Evolutionary conservation across 2,113 vertebrate genomes (phyloP).

Genomic region (Neodontobutis hainanensis): DNA sequence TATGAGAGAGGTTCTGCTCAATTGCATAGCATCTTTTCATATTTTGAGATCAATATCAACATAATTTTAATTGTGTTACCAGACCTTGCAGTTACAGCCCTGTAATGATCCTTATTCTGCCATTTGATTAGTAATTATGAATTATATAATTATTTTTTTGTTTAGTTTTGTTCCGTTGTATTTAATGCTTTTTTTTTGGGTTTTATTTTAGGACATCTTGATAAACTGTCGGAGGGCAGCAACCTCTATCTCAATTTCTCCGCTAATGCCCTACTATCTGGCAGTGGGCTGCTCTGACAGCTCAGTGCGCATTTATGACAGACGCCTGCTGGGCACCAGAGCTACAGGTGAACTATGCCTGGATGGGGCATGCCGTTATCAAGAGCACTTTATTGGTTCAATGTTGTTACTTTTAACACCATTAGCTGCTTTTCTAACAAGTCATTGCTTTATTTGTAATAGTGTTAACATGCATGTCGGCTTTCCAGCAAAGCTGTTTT

Average conservation of each 20-base stretch:
- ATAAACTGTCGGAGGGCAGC: constrained; percentile 97
- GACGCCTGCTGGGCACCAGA: constrained; percentile 95
- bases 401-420: background rate
- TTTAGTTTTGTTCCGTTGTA: no score
- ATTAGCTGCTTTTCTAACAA: background rate
- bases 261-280: constrained; percentile 93
- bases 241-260: constrained; percentile 95
- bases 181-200: constrained; percentile 7
- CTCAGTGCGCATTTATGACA: constrained; percentile 96
- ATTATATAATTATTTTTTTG: background rate
- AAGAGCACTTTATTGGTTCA: background rate
- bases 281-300: constrained; percentile 98
- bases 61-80: constrained; percentile 31
- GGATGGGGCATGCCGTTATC: background rate
- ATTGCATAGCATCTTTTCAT: constrained; percentile 36
- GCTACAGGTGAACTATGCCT: constrained; percentile 82
- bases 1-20: background rate
- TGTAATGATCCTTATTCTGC: no score
- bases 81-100: background rate
- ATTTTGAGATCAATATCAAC: constrained; percentile 40
- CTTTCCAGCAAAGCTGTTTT: no score
- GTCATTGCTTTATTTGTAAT: no score
- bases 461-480: no score
- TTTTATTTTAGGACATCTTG: constrained; percentile 88
- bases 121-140: background rate